A percentile compares a stretch with the other conserved stretches of the same genome.
phyloP scores from a whole-genome alignment of 1,140 invertebrate genomes.

The Aphelenchoides fujianensis region DNA sequence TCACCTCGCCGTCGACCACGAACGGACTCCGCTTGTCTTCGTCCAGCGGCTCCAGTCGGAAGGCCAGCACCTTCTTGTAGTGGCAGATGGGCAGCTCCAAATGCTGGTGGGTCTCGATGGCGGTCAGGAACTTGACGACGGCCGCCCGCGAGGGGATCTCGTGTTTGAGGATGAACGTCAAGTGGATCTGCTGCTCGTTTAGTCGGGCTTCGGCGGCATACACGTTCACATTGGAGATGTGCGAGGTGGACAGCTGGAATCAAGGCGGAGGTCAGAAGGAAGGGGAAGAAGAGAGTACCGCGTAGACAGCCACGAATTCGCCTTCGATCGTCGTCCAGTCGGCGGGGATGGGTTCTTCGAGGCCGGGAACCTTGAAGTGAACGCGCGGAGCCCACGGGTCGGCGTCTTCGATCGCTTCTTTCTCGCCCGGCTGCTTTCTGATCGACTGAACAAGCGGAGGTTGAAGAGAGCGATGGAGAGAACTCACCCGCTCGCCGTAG shows the following conservation, averaged over 20 bases:
- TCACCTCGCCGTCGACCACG: slow-evolving; percentile 16
- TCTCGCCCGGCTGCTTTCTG: slow-evolving; percentile 3
- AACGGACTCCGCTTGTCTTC: neutral
- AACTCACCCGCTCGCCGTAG: slow-evolving; percentile 6
- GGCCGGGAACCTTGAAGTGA: slow-evolving; percentile 14
- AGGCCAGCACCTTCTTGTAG: slow-evolving; percentile 27
- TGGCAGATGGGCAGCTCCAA: slow-evolving; percentile 34
- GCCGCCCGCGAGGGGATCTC: slow-evolving; percentile 7
- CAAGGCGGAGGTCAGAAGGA: no score
- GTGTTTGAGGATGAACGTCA: slow-evolving; percentile 25
- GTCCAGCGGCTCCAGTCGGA: slow-evolving; percentile 27
- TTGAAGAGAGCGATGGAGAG: neutral
- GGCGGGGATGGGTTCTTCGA: slow-evolving; percentile 27
- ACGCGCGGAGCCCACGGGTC: slow-evolving; percentile 15
- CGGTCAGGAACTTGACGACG: slow-evolving; percentile 23
- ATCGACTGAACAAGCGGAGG: slow-evolving; percentile 11
- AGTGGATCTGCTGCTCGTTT: slow-evolving; percentile 23
- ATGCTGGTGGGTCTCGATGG: slow-evolving; percentile 35
- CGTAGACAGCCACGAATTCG: slow-evolving; percentile 32
- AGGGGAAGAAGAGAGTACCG: slow-evolving; percentile 21
- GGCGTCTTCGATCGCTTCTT: neutral
- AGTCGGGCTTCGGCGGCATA: slow-evolving; percentile 33
- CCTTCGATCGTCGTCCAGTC: slow-evolving; percentile 34
- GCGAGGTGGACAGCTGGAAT: slow-evolving; percentile 29
- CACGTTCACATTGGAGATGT: slow-evolving; percentile 25